These are phyloP conservation scores for Lepeophtheirus nordmannii DNA, from an alignment of 2,888 invertebrate species.

Conservation along the genomic window DNA sequence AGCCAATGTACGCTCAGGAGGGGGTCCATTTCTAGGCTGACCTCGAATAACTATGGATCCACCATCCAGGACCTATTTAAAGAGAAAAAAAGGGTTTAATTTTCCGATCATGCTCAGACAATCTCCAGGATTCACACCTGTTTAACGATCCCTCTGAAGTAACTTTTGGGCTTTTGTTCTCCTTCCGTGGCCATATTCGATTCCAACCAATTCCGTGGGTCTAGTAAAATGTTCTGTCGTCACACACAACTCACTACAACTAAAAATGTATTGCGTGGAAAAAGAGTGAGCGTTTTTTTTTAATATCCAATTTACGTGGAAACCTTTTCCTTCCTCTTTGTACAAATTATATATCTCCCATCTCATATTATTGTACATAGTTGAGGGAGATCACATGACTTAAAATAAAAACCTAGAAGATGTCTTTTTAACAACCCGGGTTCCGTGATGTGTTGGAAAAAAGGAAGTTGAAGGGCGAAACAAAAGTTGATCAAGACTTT, in stretches of 20 bases:
- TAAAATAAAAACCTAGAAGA: not conserved
- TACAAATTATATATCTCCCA: not conserved
- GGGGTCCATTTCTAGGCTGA: constrained; percentile 63
- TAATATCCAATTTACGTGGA: not conserved
- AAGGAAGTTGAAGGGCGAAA: constrained; percentile 5
- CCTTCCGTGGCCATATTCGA: not conserved
- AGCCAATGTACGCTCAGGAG: constrained; percentile 77
- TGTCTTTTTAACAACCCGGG: not conserved
- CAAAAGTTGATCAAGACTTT: not conserved
- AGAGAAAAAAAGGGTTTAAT: constrained; percentile 23
- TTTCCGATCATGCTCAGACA: too few species aligned
- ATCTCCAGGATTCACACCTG: too few species aligned
- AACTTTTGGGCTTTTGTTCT: constrained; percentile 3
- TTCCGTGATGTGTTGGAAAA: constrained; percentile 8
- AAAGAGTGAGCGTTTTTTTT: not conserved
- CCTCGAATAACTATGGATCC: constrained; percentile 85
- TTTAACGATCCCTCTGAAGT: not conserved
- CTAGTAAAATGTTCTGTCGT: too few species aligned
- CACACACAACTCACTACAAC: not conserved
- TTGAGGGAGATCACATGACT: not conserved
- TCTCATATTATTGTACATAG: not conserved
- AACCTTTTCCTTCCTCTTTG: not conserved
- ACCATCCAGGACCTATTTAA: constrained; percentile 73
- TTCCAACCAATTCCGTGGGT: too few species aligned
- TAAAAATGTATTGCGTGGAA: constrained; percentile 2